Evolutionary conservation across 2,797 vertebrate genomes (phyloP).

Genomic region (Fistularia commersonii): DNA sequence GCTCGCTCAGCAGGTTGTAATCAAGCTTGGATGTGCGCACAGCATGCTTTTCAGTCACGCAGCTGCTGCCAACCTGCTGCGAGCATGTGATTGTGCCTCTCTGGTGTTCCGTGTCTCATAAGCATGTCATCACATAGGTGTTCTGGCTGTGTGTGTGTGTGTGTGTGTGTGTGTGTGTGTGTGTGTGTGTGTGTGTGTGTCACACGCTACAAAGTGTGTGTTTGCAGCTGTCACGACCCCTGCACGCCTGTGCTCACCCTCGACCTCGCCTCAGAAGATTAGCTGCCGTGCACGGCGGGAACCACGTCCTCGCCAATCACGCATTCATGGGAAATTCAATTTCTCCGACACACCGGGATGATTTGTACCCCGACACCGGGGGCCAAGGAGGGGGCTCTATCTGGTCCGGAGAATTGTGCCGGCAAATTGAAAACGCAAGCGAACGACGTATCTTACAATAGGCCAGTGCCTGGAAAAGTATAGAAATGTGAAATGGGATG

Average conservation of each 20-base stretch:
- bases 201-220: no score
- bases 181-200: no score
- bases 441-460: constrained; percentile 38
- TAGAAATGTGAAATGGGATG: constrained; percentile 9
- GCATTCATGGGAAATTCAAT: constrained; percentile 70
- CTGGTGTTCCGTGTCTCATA: constrained; percentile 36
- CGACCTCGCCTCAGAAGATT: constrained; percentile 37
- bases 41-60: no score
- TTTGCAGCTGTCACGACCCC: background rate
- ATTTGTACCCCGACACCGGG: constrained; percentile 56
- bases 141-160: no score
- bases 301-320: constrained; percentile 62
- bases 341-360: constrained; percentile 55
- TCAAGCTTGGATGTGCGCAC: constrained; percentile 26
- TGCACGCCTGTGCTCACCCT: background rate
- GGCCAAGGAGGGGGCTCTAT: constrained; percentile 45
- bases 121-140: constrained; percentile 42
- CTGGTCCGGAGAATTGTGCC: constrained; percentile 50
- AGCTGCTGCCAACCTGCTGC: constrained; percentile 44
- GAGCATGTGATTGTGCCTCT: constrained; percentile 43
- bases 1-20: constrained; percentile 45
- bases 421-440: constrained; percentile 65
- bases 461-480: constrained; percentile 21
- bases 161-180: no score
- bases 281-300: constrained; percentile 30